phyloP scores from a whole-genome alignment of 2,113 vertebrate species.

The Elephantulus edwardii region DNA sequence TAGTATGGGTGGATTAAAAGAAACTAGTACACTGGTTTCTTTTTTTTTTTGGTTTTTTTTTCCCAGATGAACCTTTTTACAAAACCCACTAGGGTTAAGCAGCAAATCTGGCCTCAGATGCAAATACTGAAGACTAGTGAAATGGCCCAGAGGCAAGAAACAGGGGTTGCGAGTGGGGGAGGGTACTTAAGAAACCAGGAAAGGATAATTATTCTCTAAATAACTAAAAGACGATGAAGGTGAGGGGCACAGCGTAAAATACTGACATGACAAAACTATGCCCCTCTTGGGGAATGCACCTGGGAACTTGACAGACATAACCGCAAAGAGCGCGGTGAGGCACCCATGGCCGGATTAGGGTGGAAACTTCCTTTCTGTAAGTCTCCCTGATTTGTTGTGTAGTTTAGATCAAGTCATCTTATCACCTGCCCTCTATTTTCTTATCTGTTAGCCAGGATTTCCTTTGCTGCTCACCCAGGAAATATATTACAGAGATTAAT shows the following conservation, averaged over 20 bases:
- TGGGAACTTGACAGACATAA: constrained; percentile 21
- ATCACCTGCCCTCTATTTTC: constrained; percentile 67
- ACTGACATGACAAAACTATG: constrained; percentile 43
- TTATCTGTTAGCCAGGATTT: constrained; percentile 76
- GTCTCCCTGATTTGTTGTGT: constrained; percentile 54
- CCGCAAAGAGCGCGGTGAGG: neutral
- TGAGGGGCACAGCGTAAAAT: constrained; percentile 38
- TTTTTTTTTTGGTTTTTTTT: neutral
- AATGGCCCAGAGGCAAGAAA: constrained; percentile 71
- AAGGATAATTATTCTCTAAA: constrained; percentile 74
- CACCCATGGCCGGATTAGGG: accelerated
- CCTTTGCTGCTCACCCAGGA: constrained; percentile 73
- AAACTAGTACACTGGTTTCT: neutral
- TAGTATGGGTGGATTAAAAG: neutral
- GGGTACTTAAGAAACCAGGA: constrained; percentile 61
- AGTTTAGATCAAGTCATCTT: constrained; percentile 62
- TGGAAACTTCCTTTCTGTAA: neutral
- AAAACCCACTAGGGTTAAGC: constrained; percentile 1
- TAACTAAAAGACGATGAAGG: constrained; percentile 65
- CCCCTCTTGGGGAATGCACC: constrained; percentile 16
- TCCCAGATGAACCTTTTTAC: neutral
- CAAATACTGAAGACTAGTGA: constrained; percentile 73
- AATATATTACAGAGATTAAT: constrained; percentile 78
- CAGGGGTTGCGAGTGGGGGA: constrained; percentile 42
- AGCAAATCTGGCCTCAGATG: constrained; percentile 39